Evolutionary conservation across 2,888 invertebrate species (phyloP), one percentile per base, ranked within the genome.

Genomic region (Drosophila yooni): DNA sequence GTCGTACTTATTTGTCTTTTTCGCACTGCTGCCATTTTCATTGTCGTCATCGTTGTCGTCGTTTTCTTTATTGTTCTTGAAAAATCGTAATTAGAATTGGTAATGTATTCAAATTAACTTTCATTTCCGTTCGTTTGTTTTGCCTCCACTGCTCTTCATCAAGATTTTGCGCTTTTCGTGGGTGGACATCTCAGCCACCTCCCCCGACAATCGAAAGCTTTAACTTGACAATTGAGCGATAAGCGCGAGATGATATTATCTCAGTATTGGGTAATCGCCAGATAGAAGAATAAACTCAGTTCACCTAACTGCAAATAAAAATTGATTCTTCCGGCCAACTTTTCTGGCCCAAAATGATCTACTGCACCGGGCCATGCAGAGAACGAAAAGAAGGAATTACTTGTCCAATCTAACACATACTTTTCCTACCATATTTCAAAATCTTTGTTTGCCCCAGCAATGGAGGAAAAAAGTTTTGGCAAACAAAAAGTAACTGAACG

Each of bases 21-120:
- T 69, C 58, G 61, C 62, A 27, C 60, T 80, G 66, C 72, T 66
- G 73, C 60, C 62, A 46, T 66, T 68, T 53, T 59, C 52, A 43
- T 67, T 67, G 61, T 73, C 77, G 70, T 56, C 50, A 48, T 65
- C 70, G 61, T 71, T 73, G 72, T 58, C 65, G 59, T 74, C 76
- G 72, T 56, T 64, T 66, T 67, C 67, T 56, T 76, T 73, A 71
- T 77, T 90, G 87, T 88, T 73, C 89, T 89, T 88, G 89, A 87
- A 82, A 89, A 90, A 87, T 90, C 90, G 89, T 88, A 88, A 88
- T 88, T 88, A 88, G 88, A 88, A 88, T 88, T 88, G 88, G 85
- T 90, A 90, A 88, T 90, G 88, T 88, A 88, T 88, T 88, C 88
- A 88, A 88, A 88, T 88, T 90, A 85, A 83, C 88, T 87, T 88